phyloP scores from a whole-genome alignment of 2,888 invertebrate genomes.

The Eupithecia subumbrata region DNA sequence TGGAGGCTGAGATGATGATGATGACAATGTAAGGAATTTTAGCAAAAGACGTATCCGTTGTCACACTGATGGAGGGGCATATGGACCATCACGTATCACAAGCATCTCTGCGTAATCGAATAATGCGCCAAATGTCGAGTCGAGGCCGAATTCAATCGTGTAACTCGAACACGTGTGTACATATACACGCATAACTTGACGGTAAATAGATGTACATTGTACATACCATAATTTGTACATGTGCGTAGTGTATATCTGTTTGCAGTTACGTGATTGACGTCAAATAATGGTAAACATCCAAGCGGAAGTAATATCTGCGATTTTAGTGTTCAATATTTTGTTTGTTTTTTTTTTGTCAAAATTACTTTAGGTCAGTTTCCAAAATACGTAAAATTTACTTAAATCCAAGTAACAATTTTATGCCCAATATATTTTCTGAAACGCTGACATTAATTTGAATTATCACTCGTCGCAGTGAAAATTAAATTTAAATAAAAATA shows the following conservation, averaged over 20 bases:
- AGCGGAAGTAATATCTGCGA: not conserved
- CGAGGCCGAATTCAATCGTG: constrained; percentile 1
- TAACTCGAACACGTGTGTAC: not conserved
- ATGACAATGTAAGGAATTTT: not conserved
- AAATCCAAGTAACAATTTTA: not conserved
- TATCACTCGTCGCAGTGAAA: too few species aligned
- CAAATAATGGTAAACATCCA: not conserved
- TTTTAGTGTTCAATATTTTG: not conserved
- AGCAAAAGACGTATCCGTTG: not conserved
- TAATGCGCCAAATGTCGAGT: not conserved
- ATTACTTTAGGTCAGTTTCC: not conserved
- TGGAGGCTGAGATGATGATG: not conserved
- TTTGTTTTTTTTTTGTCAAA: not conserved
- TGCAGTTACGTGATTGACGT: not conserved
- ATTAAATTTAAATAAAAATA: too few species aligned
- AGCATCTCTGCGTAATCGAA: not conserved
- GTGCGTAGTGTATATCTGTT: not conserved
- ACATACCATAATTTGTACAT: not conserved
- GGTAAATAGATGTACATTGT: not conserved
- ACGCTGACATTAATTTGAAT: too few species aligned
- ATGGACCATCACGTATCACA: not conserved
- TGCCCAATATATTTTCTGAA: too few species aligned
- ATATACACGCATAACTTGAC: not conserved
- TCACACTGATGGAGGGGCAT: not conserved
- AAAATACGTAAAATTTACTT: too few species aligned